Conservation (phyloP, 1,140 invertebrate species). For the Orussus abietinus region DNA sequence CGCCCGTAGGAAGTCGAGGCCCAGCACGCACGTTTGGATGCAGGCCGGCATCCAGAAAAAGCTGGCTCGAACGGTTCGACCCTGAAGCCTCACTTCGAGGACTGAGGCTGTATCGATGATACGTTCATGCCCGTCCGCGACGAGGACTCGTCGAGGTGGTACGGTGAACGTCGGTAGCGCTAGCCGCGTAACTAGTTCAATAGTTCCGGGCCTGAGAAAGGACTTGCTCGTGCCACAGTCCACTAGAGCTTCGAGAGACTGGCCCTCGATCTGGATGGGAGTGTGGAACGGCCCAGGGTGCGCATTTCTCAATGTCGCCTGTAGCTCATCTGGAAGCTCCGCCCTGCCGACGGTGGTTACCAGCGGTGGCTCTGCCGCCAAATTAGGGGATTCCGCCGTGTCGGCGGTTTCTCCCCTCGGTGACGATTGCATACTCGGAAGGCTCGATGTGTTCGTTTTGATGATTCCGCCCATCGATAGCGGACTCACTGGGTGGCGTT, state of each 20-base stretch:
- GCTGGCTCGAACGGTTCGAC: background rate
- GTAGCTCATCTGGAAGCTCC: too few relatives aligned
- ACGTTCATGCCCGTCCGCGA: constrained; percentile 7
- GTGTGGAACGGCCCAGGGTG: constrained; percentile 4
- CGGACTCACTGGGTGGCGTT: background rate
- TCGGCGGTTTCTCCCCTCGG: background rate
- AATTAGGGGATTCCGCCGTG: background rate
- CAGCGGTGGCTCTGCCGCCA: too few relatives aligned
- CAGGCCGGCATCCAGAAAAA: constrained; percentile 3
- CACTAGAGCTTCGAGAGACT: constrained; percentile 2
- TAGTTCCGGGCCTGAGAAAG: constrained; percentile 7
- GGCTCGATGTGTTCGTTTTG: too few relatives aligned
- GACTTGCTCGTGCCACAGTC: constrained; percentile 8
- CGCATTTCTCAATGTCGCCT: too few relatives aligned
- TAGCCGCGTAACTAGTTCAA: background rate
- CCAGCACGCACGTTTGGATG: constrained; percentile 6
- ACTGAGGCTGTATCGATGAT: background rate
- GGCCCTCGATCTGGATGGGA: background rate
- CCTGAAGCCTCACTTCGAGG: background rate
- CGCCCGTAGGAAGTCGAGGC: constrained; percentile 4
- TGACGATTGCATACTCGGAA: background rate
- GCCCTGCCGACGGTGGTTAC: too few relatives aligned
- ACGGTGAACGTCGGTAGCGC: background rate
- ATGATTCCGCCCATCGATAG: background rate
- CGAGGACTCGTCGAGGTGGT: constrained; percentile 1